phyloP scores from a whole-genome alignment of 1,140 invertebrate species.

The Lordiphosa stackelbergi region DNA sequence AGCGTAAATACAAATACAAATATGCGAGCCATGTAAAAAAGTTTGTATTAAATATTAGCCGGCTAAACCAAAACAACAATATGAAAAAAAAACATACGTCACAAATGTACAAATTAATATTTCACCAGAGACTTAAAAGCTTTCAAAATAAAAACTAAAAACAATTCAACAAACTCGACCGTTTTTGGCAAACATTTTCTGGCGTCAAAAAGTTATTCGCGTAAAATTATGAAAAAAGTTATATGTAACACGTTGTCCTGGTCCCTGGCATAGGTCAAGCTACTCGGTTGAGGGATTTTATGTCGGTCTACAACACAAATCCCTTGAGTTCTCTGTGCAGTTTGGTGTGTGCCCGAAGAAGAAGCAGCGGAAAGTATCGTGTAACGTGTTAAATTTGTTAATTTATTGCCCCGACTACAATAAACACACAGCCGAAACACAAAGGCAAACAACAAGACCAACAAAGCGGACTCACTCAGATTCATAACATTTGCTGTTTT shows the following conservation, averaged over 20 bases:
- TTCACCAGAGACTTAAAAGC: constrained; percentile 66
- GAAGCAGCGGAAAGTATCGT: constrained; percentile 30
- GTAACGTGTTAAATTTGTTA: constrained; percentile 68
- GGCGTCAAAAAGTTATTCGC: constrained; percentile 33
- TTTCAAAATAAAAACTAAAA: constrained; percentile 32
- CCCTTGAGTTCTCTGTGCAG: constrained; percentile 17
- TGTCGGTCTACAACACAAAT: constrained; percentile 21
- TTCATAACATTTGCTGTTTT: constrained; percentile 49
- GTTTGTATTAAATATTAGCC: constrained; percentile 23
- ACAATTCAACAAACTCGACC: constrained; percentile 31
- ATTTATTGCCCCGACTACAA: constrained; percentile 61
- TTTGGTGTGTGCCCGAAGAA: constrained; percentile 2
- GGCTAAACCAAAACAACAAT: constrained; percentile 22
- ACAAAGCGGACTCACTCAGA: constrained; percentile 9
- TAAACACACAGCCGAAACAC: constrained; percentile 35
- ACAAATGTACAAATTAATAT: constrained; percentile 70
- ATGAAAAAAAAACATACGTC: constrained; percentile 49
- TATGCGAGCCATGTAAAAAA: constrained; percentile 26
- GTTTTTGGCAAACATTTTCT: constrained; percentile 38
- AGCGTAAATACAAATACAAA: constrained; percentile 28
- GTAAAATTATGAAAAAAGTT: constrained; percentile 60
- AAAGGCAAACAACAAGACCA: constrained; percentile 12
- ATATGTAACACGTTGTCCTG: constrained; percentile 49
- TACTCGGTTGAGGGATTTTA: constrained; percentile 29
- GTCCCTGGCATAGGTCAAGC: constrained; percentile 42